Conservation (phyloP, 2,888 invertebrate genomes). For the Liopterus haemorrhoidalis region DNA sequence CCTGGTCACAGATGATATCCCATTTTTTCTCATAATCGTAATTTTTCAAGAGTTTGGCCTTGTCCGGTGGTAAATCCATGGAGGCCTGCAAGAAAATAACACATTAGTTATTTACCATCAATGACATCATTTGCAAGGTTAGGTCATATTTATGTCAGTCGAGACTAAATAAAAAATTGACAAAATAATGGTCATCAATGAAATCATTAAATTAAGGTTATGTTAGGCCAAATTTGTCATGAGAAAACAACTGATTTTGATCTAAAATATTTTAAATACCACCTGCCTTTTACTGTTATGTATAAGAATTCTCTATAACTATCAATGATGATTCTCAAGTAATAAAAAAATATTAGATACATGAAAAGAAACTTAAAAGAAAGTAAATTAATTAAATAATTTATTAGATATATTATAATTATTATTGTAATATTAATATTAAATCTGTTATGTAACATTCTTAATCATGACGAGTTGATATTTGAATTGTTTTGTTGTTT, state of each 20-base stretch:
- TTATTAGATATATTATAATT: too few relatives aligned
- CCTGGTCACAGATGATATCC: slow-evolving; percentile 99
- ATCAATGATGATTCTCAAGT: slow-evolving; percentile 3
- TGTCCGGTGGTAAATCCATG: slow-evolving; percentile 98
- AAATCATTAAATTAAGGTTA: too few relatives aligned
- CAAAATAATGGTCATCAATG: too few relatives aligned
- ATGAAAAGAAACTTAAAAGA: too few relatives aligned
- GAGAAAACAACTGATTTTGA: slow-evolving; percentile 13
- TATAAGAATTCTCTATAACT: slow-evolving; percentile 5
- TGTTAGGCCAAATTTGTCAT: too few relatives aligned
- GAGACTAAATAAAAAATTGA: not conserved
- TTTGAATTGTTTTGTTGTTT: too few relatives aligned
- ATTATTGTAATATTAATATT: too few relatives aligned
- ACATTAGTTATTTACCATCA: too few relatives aligned
- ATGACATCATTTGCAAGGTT: slow-evolving; percentile 5
- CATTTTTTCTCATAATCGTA: slow-evolving; percentile 99
- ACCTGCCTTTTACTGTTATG: not conserved
- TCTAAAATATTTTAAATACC: slow-evolving; percentile 3
- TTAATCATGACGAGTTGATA: too few relatives aligned
- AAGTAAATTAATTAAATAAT: too few relatives aligned
- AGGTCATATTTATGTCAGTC: slow-evolving; percentile 1
- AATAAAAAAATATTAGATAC: slow-evolving; percentile 9
- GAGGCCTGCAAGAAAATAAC: slow-evolving; percentile 73
- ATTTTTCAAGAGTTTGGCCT: slow-evolving; percentile 89
- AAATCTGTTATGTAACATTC: too few relatives aligned